Conservation (phyloP, 2,888 invertebrate genomes). For the Apocheima hispidaria region DNA sequence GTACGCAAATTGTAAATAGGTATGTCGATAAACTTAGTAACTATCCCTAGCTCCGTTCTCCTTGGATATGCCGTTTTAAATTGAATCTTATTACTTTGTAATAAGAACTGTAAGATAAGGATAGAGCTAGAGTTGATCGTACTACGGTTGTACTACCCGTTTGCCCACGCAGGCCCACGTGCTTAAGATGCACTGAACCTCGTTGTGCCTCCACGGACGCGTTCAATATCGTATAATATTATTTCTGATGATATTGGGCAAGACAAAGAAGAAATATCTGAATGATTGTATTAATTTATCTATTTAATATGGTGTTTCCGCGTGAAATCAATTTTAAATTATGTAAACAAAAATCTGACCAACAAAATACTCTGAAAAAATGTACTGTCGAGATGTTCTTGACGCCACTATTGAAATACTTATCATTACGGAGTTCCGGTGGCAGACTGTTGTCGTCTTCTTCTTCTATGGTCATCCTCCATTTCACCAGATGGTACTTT, state of each 20-base stretch:
- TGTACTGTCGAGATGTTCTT: too few relatives aligned
- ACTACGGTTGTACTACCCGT: slow-evolving; percentile 58
- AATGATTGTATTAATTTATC: not conserved
- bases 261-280: slow-evolving; percentile 8
- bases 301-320: not conserved
- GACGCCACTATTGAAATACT: too few relatives aligned
- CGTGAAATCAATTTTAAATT: too few relatives aligned
- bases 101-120: slow-evolving; percentile 17
- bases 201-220: slow-evolving; percentile 46
- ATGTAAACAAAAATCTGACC: too few relatives aligned
- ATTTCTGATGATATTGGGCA: slow-evolving; percentile 24
- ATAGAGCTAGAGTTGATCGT: slow-evolving; percentile 35
- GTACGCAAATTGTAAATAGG: slow-evolving; percentile 45
- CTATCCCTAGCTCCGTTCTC: slow-evolving; percentile 11
- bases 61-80: not conserved
- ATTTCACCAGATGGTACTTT: too few relatives aligned
- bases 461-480: too few relatives aligned
- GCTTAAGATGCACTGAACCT: slow-evolving; percentile 59
- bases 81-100: slow-evolving; percentile 22
- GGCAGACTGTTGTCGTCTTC: too few relatives aligned
- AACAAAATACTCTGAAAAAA: too few relatives aligned
- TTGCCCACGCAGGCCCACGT: slow-evolving; percentile 73
- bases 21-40: slow-evolving; percentile 37
- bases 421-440: too few relatives aligned
- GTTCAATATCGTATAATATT: slow-evolving; percentile 45